phyloP scores from a whole-genome alignment of 2,797 vertebrate species.

The Diceros bicornis region DNA sequence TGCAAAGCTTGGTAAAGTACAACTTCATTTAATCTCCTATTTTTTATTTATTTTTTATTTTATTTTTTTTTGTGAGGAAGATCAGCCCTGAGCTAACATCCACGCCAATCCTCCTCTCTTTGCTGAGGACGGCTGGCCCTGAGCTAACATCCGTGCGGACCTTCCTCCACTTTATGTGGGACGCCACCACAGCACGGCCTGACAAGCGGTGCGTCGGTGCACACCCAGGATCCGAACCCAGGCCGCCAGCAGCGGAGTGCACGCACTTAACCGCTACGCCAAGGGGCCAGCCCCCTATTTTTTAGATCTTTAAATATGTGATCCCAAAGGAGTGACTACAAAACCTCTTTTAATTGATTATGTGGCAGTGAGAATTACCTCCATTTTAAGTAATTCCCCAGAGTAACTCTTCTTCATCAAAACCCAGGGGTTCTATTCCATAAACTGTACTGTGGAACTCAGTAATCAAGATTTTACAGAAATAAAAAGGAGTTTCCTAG shows the following conservation, averaged over 20 bases:
- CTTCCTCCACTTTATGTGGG: too few relatives aligned
- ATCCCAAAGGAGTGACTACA: not conserved
- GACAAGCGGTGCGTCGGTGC: too few relatives aligned
- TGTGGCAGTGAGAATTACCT: not conserved
- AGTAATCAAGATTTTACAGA: slow-evolving; percentile 42
- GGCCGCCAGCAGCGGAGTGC: too few relatives aligned
- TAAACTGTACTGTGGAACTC: not conserved
- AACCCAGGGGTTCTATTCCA: not conserved
- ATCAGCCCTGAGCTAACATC: too few relatives aligned
- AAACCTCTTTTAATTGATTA: not conserved
- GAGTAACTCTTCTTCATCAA: slow-evolving; percentile 25
- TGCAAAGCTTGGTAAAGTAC: slow-evolving; percentile 4
- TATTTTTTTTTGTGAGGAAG: too few relatives aligned
- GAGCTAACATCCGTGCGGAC: too few relatives aligned
- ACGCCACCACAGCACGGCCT: too few relatives aligned
- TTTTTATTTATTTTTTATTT: not conserved
- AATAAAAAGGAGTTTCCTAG: not conserved
- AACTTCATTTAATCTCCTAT: slow-evolving; percentile 37
- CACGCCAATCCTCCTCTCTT: too few relatives aligned
- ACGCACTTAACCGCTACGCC: too few relatives aligned
- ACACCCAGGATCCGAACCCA: too few relatives aligned
- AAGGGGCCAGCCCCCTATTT: not conserved
- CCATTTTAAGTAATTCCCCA: slow-evolving; percentile 36
- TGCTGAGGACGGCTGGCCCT: too few relatives aligned
- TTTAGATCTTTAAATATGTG: slow-evolving; percentile 31